phyloP scores from a whole-genome alignment of 2,113 vertebrate species.

The Proteles cristata region DNA sequence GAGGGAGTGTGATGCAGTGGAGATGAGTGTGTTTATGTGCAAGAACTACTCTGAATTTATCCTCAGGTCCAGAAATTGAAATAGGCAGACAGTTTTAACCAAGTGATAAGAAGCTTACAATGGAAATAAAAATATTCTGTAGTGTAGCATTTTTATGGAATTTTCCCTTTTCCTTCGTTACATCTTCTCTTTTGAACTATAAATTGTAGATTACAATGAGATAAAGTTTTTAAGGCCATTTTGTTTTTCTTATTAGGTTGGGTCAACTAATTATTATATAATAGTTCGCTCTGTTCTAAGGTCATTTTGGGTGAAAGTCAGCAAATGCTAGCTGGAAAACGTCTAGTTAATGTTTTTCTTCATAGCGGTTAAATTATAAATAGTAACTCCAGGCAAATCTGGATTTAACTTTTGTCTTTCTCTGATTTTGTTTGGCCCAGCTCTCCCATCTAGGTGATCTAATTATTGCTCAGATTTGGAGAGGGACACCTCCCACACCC shows the following conservation, averaged over 20 bases:
- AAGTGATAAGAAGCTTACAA: not conserved
- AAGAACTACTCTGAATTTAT: not conserved
- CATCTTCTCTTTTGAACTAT: not conserved
- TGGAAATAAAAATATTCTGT: slow-evolving; percentile 35
- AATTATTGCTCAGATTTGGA: not conserved
- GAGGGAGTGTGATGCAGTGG: not conserved
- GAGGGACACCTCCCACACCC: accelerated
- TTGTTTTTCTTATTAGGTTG: not conserved
- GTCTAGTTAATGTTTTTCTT: slow-evolving; percentile 46
- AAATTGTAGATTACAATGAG: not conserved
- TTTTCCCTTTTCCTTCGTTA: not conserved
- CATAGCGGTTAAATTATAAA: not conserved
- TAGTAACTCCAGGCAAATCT: not conserved
- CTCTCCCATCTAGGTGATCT: not conserved
- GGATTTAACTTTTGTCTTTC: slow-evolving; percentile 33
- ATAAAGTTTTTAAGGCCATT: not conserved
- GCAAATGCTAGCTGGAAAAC: not conserved
- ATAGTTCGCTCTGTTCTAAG: slow-evolving; percentile 8
- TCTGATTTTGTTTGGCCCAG: not conserved
- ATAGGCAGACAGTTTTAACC: not conserved
- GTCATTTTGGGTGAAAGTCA: slow-evolving; percentile 12
- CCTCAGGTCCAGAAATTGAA: not conserved
- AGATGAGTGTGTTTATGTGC: not conserved
- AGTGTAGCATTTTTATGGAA: not conserved
- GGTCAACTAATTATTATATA: not conserved